phyloP scores from a whole-genome alignment of 2,113 vertebrate genomes.

The Engraulis encrasicolus region DNA sequence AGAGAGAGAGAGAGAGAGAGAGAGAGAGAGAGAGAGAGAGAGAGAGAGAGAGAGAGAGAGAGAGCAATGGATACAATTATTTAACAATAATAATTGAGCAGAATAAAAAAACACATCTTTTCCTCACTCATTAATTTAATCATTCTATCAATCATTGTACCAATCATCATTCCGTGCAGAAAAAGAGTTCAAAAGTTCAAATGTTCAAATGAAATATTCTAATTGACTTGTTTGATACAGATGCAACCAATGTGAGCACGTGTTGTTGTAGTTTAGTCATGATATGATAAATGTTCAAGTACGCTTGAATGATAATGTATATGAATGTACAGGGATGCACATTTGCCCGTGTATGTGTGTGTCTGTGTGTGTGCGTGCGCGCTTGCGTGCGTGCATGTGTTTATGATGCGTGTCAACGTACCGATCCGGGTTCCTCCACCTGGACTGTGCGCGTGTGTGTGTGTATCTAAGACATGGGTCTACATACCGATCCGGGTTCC shows the following conservation, averaged over 20 bases:
- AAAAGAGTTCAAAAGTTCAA: too few species aligned
- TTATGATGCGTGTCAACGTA: background rate
- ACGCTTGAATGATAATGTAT: too few species aligned
- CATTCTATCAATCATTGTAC: too few species aligned
- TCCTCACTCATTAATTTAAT: too few species aligned
- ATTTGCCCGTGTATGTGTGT: background rate
- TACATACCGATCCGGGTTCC: constrained; percentile 91
- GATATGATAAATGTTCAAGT: background rate
- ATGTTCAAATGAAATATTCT: too few species aligned
- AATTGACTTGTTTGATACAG: too few species aligned
- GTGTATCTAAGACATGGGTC: background rate
- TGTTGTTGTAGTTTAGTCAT: too few species aligned
- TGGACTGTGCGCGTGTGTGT: background rate
- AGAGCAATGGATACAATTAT: background rate
- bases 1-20: constrained; percentile 45
- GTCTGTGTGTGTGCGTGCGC: background rate
- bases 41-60: constrained; percentile 16
- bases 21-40: constrained; percentile 8
- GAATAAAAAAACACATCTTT: background rate
- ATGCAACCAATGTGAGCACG: too few species aligned
- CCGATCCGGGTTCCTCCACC: background rate
- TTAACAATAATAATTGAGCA: background rate
- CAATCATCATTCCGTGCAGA: too few species aligned
- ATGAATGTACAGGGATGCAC: too few species aligned
- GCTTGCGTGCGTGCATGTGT: background rate